These are phyloP conservation scores for Ophioderma brevispina DNA, from an alignment of 35 echinoderm and acorn worm species.

Conservation along the genomic window DNA sequence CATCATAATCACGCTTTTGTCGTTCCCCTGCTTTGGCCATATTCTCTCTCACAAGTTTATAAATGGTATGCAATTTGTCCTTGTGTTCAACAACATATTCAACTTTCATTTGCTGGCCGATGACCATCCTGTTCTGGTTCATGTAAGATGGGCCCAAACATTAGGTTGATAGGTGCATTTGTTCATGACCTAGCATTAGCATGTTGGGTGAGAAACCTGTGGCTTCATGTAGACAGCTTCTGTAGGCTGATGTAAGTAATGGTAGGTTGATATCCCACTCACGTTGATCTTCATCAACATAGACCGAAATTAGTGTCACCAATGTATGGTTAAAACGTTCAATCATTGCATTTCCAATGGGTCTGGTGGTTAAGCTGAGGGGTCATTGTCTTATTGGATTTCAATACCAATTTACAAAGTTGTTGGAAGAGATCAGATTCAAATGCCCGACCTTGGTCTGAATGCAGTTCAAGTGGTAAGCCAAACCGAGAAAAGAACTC, in stretches of 20 bases:
- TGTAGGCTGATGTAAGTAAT: neutral
- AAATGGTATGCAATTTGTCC: neutral
- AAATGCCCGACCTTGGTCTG: slow-evolving; percentile 48
- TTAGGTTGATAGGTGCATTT: slow-evolving; percentile 40
- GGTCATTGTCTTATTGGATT: slow-evolving; percentile 8
- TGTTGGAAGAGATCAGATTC: slow-evolving; percentile 52
- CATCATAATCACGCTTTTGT: slow-evolving; percentile 32
- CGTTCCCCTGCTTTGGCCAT: neutral
- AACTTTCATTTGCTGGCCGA: neutral
- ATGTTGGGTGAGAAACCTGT: slow-evolving; percentile 51
- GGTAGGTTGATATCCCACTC: slow-evolving; percentile 47
- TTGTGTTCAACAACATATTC: neutral
- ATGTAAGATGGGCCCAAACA: slow-evolving; percentile 19
- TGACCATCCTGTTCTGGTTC: neutral
- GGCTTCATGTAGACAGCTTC: slow-evolving; percentile 10
- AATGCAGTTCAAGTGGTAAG: slow-evolving; percentile 41
- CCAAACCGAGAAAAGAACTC: slow-evolving; percentile 50
- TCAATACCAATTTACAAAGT: slow-evolving; percentile 25
- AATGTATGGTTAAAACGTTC: slow-evolving; percentile 61
- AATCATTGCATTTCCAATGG: slow-evolving; percentile 44
- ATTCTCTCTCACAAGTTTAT: neutral
- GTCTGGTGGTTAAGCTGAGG: slow-evolving; percentile 49
- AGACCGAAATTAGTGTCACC: slow-evolving; percentile 33
- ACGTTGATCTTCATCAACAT: slow-evolving; percentile 11
- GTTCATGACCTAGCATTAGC: slow-evolving; percentile 63